Conservation (phyloP, 2,888 invertebrate genomes). For the Leucophenga montana region DNA sequence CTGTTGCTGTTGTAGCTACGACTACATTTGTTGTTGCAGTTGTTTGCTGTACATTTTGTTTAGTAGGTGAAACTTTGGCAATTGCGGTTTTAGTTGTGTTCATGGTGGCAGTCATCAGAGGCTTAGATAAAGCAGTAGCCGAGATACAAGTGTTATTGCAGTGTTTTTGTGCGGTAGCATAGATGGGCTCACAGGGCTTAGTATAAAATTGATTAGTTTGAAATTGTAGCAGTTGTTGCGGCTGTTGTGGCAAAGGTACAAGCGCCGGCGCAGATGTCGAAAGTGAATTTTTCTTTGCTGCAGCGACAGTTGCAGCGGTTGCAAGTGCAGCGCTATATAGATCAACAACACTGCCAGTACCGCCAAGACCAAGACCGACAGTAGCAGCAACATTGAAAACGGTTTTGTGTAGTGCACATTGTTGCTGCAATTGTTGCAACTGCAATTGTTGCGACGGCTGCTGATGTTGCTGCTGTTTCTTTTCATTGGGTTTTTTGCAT, state of each 20-base stretch:
- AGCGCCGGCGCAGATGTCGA: slow-evolving; percentile 36
- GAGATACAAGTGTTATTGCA: slow-evolving; percentile 61
- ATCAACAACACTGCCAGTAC: slow-evolving; percentile 53
- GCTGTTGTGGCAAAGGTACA: slow-evolving; percentile 44
- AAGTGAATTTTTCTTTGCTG: slow-evolving; percentile 33
- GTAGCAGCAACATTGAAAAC: slow-evolving; percentile 59
- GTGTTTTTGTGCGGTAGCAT: slow-evolving; percentile 71
- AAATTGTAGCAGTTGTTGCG: slow-evolving; percentile 30
- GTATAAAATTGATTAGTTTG: slow-evolving; percentile 47
- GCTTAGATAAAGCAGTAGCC: slow-evolving; percentile 63
- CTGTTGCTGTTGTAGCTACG: slow-evolving; percentile 29
- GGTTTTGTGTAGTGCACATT: slow-evolving; percentile 52
- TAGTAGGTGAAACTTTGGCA: slow-evolving; percentile 27
- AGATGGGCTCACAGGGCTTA: slow-evolving; percentile 65
- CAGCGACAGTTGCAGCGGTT: slow-evolving; percentile 44
- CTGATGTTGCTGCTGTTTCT: slow-evolving; percentile 20
- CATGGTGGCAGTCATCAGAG: slow-evolving; percentile 60
- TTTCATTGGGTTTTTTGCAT: slow-evolving; percentile 12
- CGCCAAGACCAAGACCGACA: slow-evolving; percentile 47
- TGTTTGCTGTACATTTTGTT: slow-evolving; percentile 20
- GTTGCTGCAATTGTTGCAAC: slow-evolving; percentile 28
- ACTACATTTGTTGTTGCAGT: slow-evolving; percentile 12
- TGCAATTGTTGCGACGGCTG: neutral
- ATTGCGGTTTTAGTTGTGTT: slow-evolving; percentile 48
- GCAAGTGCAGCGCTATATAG: slow-evolving; percentile 56